Base-by-base conservation (phyloP, 2,888 invertebrate species). In the Noctua janthina region DNA sequence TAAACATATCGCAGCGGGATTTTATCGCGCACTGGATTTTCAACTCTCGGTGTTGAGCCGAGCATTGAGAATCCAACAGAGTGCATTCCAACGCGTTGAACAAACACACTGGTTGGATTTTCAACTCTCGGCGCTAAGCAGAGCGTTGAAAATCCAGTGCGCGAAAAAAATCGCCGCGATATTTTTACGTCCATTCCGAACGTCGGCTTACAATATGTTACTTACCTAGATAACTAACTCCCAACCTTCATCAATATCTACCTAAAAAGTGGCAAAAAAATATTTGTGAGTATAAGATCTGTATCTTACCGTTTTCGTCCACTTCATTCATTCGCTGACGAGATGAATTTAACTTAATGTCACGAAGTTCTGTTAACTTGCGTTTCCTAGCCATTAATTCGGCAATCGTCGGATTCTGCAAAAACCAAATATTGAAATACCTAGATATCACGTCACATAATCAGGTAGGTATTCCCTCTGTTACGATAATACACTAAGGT, bases 301-400 rank as follows among this genome's bases (percentile, higher is more conserved):
- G 54, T 67, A 20, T 67, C 67, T 67, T 67, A 67, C 67, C 67
- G 39, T 67, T 67, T 67, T 39, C 67, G 39, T 67, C 39, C 67
- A 39, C 20, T 39, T 67, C 20, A 67, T 67, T 67, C 35, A 67
- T 67, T 67, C 39, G 39, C 20, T 67, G 39, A 11, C 67, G 67
- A 39, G 67, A 67, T 67, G 67, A 67, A 39, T 67, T 67, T 67
- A 67, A 67, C 67, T 39, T 67, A 4, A 67, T 67, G 10, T 67
- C 67, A 67, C 67, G 67, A 39, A 67, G 67, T 23, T 67, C 23
- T 39, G 67, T 67, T 67, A 67, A 43, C 67, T 67, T 67, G 3
- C 67, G 67, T 67, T 67, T 67, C 67, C 39, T 67, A 39, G 67
- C 67, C 67, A 67, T 23, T 67, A 67, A 67, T 67, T 67, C 67